Conservation (phyloP, 2,797 vertebrate species). For the Lophotriccus pileatus region DNA sequence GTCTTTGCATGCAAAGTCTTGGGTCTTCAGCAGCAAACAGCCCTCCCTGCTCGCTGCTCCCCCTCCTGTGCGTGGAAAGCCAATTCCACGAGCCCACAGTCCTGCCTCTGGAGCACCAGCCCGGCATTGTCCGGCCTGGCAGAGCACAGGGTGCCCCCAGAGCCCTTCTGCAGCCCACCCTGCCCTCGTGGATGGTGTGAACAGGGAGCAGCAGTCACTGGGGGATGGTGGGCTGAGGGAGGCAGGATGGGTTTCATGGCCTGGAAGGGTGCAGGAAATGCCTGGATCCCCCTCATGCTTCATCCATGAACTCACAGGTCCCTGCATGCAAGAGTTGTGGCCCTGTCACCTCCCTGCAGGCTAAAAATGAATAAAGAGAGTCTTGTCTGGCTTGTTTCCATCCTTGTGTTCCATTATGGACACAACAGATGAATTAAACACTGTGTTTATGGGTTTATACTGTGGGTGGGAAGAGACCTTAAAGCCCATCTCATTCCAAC, state of each 20-base stretch:
- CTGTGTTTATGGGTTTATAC: background rate
- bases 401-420: accelerated
- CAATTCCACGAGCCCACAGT: accelerated
- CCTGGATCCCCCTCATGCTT: background rate
- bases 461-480: too few relatives aligned
- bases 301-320: background rate
- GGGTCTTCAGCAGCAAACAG: background rate
- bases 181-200: accelerated
- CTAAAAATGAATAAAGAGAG: background rate
- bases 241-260: background rate
- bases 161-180: background rate
- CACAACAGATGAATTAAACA: background rate
- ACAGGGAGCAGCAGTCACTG: accelerated
- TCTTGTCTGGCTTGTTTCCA: background rate
- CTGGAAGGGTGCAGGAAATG: accelerated
- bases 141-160: accelerated
- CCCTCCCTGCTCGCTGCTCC: background rate
- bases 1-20: background rate
- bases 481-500: background rate
- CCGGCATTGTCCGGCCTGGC: accelerated
- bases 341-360: background rate
- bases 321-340: background rate
- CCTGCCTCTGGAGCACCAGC: background rate
- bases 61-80: background rate
- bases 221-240: accelerated